phyloP scores from a whole-genome alignment of 2,888 invertebrate species.

The Lordiphosa fenestrarum region DNA sequence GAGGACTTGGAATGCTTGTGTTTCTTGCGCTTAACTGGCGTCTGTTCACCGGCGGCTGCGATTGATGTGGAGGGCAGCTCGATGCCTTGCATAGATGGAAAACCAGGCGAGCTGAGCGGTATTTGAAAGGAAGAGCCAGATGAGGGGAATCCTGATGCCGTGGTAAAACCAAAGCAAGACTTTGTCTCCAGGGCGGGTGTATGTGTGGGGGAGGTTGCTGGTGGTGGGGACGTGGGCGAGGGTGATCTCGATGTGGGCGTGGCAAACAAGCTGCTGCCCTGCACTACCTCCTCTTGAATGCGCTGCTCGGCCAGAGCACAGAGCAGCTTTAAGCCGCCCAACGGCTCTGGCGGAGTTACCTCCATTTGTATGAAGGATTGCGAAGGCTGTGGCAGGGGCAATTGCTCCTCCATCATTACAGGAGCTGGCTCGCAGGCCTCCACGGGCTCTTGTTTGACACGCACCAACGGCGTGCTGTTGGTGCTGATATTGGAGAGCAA shows the following conservation, averaged over 20 bases:
- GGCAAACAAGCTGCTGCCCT: constrained; percentile 63
- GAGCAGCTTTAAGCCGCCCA: constrained; percentile 87
- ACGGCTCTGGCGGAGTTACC: constrained; percentile 62
- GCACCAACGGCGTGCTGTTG: constrained; percentile 83
- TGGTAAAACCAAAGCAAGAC: constrained; percentile 33
- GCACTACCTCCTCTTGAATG: constrained; percentile 84
- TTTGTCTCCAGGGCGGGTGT: constrained; percentile 18
- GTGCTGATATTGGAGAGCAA: constrained; percentile 91
- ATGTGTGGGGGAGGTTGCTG: constrained; percentile 13
- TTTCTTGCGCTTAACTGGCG: constrained; percentile 80
- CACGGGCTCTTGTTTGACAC: constrained; percentile 78
- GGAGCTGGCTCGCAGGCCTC: constrained; percentile 49
- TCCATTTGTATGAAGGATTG: constrained; percentile 32
- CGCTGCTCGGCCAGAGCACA: constrained; percentile 93
- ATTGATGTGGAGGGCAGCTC: constrained; percentile 67
- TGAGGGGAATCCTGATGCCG: constrained; percentile 21
- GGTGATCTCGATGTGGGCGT: constrained; percentile 59
- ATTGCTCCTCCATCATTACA: neutral
- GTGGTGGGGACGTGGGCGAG: constrained; percentile 33
- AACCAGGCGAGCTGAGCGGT: constrained; percentile 46
- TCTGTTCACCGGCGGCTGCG: constrained; percentile 13
- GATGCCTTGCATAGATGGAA: constrained; percentile 76
- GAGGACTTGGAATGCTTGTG: constrained; percentile 80
- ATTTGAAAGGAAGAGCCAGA: constrained; percentile 34
- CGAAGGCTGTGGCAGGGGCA: neutral